phyloP scores from a whole-genome alignment of 2,113 vertebrate species.

The Columbina picui region DNA sequence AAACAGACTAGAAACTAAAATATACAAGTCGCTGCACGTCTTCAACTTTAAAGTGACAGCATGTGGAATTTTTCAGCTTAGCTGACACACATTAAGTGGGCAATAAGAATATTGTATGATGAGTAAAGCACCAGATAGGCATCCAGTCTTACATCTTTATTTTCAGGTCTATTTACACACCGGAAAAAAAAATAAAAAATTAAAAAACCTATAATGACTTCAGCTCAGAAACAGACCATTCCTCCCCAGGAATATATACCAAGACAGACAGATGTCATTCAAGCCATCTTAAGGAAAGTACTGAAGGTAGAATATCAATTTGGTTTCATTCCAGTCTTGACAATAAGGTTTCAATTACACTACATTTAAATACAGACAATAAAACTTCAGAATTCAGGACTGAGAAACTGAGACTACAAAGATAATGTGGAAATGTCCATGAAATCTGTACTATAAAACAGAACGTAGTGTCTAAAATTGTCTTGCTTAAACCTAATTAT shows the following conservation, averaged over 20 bases:
- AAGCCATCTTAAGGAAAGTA: not conserved
- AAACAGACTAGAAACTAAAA: not conserved
- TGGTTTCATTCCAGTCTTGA: slow-evolving; percentile 7
- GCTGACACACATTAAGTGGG: not conserved
- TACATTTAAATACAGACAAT: not conserved
- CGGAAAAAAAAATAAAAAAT: not conserved
- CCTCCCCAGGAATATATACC: not conserved
- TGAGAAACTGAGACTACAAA: not conserved
- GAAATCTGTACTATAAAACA: not conserved
- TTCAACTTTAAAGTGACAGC: not conserved
- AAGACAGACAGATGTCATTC: not conserved
- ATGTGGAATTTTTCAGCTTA: not conserved
- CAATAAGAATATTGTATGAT: not conserved
- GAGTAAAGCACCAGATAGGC: not conserved
- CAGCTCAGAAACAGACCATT: not conserved
- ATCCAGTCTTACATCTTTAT: slow-evolving; percentile 40
- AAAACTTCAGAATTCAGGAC: not conserved
- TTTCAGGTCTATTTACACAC: not conserved
- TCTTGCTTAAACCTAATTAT: not conserved
- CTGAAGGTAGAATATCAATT: not conserved
- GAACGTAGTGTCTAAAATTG: not conserved
- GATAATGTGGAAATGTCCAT: not conserved
- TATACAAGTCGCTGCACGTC: not conserved
- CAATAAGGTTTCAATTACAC: not conserved
- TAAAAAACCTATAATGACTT: not conserved